phyloP scores from a whole-genome alignment of 2,888 invertebrate species.

The Panopea generosa region DNA sequence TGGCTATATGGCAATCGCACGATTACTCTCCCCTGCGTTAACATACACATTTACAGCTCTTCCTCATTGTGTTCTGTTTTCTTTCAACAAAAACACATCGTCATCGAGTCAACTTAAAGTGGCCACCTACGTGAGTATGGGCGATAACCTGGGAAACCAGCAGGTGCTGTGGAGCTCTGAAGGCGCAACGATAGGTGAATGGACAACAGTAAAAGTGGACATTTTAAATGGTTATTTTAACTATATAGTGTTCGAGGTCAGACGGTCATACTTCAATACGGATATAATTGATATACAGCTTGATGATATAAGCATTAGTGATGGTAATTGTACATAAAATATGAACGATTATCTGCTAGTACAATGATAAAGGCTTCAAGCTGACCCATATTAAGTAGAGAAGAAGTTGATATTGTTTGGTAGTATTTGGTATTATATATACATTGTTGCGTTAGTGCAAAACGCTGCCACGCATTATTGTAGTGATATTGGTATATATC shows the following conservation, averaged over 20 bases:
- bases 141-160: conserved; percentile 23
- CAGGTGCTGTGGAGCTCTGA: conserved; percentile 42
- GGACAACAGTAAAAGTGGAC: conserved; percentile 22
- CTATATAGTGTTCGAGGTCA: conserved; percentile 44
- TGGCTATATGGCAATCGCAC: conserved; percentile 16
- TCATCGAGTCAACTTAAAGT: conserved; percentile 30
- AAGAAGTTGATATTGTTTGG: no score
- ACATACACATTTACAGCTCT: conserved; percentile 21
- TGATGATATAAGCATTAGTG: conserved; percentile 34
- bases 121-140: conserved; percentile 30
- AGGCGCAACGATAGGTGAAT: conserved; percentile 1
- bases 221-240: conserved; percentile 22
- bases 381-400: no score
- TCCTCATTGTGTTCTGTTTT: conserved; percentile 46
- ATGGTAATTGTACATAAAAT: conserved; percentile 42
- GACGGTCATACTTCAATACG: neutral
- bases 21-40: conserved; percentile 37
- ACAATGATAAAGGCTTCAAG: no score
- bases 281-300: conserved; percentile 27
- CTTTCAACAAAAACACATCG: conserved; percentile 25
- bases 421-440: no score
- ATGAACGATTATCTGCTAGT: no score
- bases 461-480: no score
- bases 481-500: no score
- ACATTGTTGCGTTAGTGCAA: no score